Base-by-base conservation (phyloP, 2,888 invertebrate genomes). In the Chrysolina haemoptera region DNA sequence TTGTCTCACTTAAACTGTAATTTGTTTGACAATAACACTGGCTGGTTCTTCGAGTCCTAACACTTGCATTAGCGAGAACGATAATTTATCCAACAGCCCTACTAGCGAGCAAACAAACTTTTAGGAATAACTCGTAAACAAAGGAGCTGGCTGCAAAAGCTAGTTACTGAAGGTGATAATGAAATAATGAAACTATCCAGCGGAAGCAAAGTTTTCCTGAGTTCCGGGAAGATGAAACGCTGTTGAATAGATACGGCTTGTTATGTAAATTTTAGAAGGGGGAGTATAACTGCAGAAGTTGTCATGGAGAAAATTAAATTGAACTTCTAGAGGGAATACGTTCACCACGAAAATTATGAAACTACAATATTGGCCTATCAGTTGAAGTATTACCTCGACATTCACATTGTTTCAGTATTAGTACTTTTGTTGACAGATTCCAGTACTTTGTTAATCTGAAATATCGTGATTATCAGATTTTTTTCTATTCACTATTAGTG, bases 181-280 rank as follows among this genome's bases (percentile, higher is more conserved):
- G 41, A 43, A 65, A 67, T 67, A 53, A 35, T 53, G 53, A 53
- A 40, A 40, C 16, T 66, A 50, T 53, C 59, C 14, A 48, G n/a
- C 53, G 18, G 50, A 27, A 48, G 35, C 16, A 18, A 43, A 65
- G 66, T 53, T 66, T 66, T 35, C n/a, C 66, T n/a, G 40, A 67
- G 40, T 67, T 67, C 67, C 53, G 40, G 16, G 53, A 41, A 53
- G 40, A 50, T 40, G 40, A 67, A 67, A 50, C 35, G 67, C 22
- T 18, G 65, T 48, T 12, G 65, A 65, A 46, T 12, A 67, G 67
- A 67, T 67, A 53, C 18, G 67, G 40, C 67, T 55, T 18, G 50
- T 50, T 67, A 67, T 67, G 67, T 50, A 67, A 67, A 67, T 67
- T 67, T 27, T 10, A 53, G 35, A 0, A 20, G 53, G 22, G 53